Conservation (phyloP, 2,888 invertebrate genomes). For the Leucoptera coffeella region DNA sequence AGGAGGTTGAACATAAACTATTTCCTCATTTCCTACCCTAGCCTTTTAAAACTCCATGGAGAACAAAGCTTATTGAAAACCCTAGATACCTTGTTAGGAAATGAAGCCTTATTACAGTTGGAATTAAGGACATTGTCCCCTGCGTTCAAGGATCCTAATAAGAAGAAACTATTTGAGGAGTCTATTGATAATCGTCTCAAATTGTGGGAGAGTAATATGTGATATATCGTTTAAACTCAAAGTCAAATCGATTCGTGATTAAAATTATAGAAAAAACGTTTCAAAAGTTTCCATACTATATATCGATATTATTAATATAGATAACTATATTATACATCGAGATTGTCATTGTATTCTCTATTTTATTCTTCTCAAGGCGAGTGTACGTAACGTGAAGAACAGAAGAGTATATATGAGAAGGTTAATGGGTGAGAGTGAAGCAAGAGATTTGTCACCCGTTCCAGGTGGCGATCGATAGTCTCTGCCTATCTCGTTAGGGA, state of each 20-base stretch:
- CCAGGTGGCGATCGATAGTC: too few species aligned
- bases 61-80: conserved; percentile 64
- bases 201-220: conserved; percentile 86
- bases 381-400: too few species aligned
- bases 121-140: conserved; percentile 74
- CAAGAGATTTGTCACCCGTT: too few species aligned
- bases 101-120: conserved; percentile 78
- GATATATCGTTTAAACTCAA: too few species aligned
- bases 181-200: conserved; percentile 85
- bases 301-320: too few species aligned
- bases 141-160: conserved; percentile 67
- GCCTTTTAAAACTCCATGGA: conserved; percentile 75
- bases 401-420: too few species aligned
- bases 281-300: too few species aligned
- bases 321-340: too few species aligned
- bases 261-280: conserved; percentile 4
- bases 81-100: conserved; percentile 66
- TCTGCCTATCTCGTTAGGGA: too few species aligned
- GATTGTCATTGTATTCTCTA: too few species aligned
- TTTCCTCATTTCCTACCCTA: conserved; percentile 76
- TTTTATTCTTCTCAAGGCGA: too few species aligned
- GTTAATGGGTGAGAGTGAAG: too few species aligned
- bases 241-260: conserved; percentile 3
- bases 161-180: conserved; percentile 80
- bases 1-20: conserved; percentile 66